Evolutionary conservation across 2,113 vertebrate genomes (phyloP).

Genomic region (Cyanoliseus patagonus): DNA sequence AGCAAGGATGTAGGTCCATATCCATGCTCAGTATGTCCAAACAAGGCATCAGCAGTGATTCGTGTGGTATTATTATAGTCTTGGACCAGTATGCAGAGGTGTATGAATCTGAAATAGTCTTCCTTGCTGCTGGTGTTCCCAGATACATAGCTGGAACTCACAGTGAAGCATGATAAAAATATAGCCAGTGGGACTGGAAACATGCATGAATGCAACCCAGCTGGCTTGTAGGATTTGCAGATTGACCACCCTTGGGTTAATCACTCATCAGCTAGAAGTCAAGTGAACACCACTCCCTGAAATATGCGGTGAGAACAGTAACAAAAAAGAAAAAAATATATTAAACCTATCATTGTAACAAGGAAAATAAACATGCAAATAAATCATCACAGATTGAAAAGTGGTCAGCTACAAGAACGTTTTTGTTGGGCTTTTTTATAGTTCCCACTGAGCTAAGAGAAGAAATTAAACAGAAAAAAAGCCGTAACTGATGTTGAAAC

Average conservation of each 20-base stretch:
- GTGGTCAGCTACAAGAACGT: background rate
- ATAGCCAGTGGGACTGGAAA: background rate
- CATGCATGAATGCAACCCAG: background rate
- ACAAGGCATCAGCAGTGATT: too few species aligned
- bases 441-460: background rate
- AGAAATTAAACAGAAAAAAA: background rate
- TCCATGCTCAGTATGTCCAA: background rate
- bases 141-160: background rate
- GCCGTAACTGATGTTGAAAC: background rate
- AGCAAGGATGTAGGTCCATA: rapidly evolving
- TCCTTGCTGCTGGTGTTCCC: background rate
- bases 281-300: background rate
- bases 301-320: background rate
- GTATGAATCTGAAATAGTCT: rapidly evolving
- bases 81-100: background rate
- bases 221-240: background rate
- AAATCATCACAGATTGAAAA: background rate
- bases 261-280: background rate
- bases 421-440: background rate
- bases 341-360: background rate
- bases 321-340: background rate
- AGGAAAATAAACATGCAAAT: slow-evolving; percentile 19
- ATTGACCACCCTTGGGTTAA: background rate
- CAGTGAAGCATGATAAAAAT: background rate
- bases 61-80: rapidly evolving